Base-by-base conservation (phyloP, 2,113 vertebrate species). In the Dipodomys spectabilis region DNA sequence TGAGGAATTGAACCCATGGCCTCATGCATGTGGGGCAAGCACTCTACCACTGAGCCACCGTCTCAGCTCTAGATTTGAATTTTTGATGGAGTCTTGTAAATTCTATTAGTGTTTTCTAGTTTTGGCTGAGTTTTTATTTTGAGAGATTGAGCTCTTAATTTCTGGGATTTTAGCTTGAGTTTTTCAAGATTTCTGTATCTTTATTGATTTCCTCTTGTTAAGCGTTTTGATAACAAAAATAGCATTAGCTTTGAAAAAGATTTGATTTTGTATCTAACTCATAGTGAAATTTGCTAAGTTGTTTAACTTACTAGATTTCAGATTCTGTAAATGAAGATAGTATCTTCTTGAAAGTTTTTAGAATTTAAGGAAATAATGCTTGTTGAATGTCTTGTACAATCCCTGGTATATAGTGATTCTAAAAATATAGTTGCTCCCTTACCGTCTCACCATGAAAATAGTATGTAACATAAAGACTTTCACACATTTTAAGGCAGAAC, bases 281-380 rank as follows among this genome's bases (percentile, higher is more conserved):
- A 11, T 53, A 78, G 4, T 88, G 65, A 86, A 93, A 86, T 4
- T 90, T 32, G n/a, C 39, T 28, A 65, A 80, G 39, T 86, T 94
- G 82, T 57, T 93, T 95, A 77, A 88, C 64, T 80, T 93, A 84
- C 30, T 77, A 68, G 53, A 18, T 67, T 57, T 93, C 44, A 91
- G 62, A 62, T 64, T 78, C 30, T 77, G 28, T n/a, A 78, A 95
- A 30, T 75, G n/a, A 60, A 81, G 67, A 45, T 53, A 32, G 2
- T 75, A 18, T 83, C 19, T 23, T 75, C 79, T 25, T 64, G 28
- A 22, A 30, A 88, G 16, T 85, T 90, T 49, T 16, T 53, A 32
- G 78, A 71, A 78, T 57, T 68, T 85, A 88, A 67, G 68, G 69
- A 91, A 39, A n/a, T 88, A 91, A 88, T 1, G 5, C 7, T 73